A percentile compares a stretch with the other conserved stretches of the same genome.
These are phyloP conservation scores for Ophioderma brevispina DNA, from an alignment of 35 echinoderm and acorn worm genomes.

Conservation along the genomic window DNA sequence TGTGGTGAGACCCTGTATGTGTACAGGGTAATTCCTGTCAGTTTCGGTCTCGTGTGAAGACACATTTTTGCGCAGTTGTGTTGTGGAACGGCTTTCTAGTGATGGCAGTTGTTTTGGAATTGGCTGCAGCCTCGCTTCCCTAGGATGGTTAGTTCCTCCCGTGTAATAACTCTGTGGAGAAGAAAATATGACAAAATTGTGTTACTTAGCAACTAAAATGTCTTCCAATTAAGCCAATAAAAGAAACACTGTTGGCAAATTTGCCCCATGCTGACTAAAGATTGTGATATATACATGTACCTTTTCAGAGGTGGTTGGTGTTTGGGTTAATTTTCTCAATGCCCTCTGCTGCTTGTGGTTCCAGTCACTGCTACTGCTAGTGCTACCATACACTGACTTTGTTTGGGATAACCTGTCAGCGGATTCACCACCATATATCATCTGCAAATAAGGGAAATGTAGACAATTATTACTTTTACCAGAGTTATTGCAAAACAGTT, in stretches of 20 bases:
- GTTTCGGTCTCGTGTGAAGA: background rate
- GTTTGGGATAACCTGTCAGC: background rate
- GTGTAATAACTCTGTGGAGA: slow-evolving; percentile 1
- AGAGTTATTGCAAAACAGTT: background rate
- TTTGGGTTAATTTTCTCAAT: slow-evolving; percentile 47
- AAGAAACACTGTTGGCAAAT: no score
- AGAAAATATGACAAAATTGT: no score
- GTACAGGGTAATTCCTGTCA: background rate
- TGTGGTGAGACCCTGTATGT: background rate
- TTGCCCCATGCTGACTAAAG: no score
- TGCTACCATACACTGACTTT: background rate
- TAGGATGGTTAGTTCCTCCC: background rate
- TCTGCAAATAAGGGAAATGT: background rate
- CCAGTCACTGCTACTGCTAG: background rate
- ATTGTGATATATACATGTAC: slow-evolving; percentile 11
- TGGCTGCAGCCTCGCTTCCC: slow-evolving; percentile 37
- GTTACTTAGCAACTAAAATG: no score
- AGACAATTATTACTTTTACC: background rate
- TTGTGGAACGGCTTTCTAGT: background rate
- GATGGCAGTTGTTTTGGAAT: slow-evolving; percentile 52
- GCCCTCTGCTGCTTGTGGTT: slow-evolving; percentile 35
- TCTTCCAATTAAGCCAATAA: no score
- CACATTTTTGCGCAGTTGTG: background rate
- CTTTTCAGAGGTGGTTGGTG: slow-evolving; percentile 50
- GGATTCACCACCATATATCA: slow-evolving; percentile 7